These are phyloP conservation scores for Drosophila auraria DNA, from an alignment of 1,140 invertebrate species.

Conservation along the genomic window DNA sequence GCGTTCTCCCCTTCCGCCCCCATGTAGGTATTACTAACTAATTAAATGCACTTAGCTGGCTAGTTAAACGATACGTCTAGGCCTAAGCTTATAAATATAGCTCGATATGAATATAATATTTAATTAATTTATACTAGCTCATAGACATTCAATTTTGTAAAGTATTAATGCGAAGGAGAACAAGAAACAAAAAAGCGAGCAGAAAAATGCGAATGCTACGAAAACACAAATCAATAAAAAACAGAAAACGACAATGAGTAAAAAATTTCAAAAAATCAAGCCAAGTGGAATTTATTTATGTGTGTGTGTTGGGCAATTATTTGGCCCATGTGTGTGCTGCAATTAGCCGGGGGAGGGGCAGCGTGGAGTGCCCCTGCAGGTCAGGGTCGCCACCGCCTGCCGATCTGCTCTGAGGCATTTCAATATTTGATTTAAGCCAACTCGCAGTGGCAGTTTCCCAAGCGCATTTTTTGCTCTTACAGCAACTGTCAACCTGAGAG, in stretches of 20 bases:
- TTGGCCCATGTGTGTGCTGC: slow-evolving; percentile 61
- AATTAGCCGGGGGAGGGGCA: slow-evolving; percentile 49
- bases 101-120: slow-evolving; percentile 55
- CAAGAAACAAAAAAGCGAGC: slow-evolving; percentile 47
- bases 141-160: slow-evolving; percentile 74
- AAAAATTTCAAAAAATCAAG: slow-evolving; percentile 46
- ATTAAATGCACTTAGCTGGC: slow-evolving; percentile 51
- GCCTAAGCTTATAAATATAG: slow-evolving; percentile 30
- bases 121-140: slow-evolving; percentile 81
- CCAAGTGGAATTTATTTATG: slow-evolving; percentile 63
- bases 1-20: slow-evolving; percentile 27
- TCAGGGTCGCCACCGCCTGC: slow-evolving; percentile 7
- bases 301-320: slow-evolving; percentile 56
- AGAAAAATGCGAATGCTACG: slow-evolving; percentile 56
- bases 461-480: slow-evolving; percentile 70
- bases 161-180: slow-evolving; percentile 72
- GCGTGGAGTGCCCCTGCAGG: slow-evolving; percentile 1
- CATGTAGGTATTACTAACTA: slow-evolving; percentile 75
- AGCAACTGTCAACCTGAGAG: slow-evolving; percentile 58
- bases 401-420: slow-evolving; percentile 68
- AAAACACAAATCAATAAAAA: slow-evolving; percentile 75
- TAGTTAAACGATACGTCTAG: slow-evolving; percentile 41
- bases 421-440: slow-evolving; percentile 80
- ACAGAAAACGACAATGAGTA: slow-evolving; percentile 50
- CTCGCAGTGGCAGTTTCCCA: slow-evolving; percentile 65